Conservation (phyloP, 2,113 vertebrate genomes). For the Tetrao urogallus region DNA sequence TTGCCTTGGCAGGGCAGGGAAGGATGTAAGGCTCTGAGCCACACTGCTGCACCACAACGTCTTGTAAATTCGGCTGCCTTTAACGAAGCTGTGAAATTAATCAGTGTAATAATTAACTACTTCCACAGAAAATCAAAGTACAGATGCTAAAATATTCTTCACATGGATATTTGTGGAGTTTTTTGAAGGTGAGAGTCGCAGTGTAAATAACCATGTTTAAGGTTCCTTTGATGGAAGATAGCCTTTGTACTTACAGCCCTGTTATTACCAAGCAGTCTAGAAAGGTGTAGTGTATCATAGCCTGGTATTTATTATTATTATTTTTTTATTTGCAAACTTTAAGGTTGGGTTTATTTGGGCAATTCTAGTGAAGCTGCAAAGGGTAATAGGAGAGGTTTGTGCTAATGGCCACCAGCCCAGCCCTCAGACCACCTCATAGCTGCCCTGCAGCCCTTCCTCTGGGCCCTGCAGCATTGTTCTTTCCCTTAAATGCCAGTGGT, state of each 20-base stretch:
- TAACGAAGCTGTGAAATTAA: slow-evolving; percentile 20
- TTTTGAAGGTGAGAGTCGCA: neutral
- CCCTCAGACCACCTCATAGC: neutral
- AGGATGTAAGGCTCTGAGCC: neutral
- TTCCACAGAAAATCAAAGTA: slow-evolving; percentile 8
- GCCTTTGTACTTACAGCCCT: neutral
- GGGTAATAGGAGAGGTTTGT: neutral
- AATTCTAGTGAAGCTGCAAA: neutral
- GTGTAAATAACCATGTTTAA: slow-evolving; percentile 60
- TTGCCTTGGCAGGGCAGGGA: neutral
- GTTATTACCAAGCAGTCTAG: neutral
- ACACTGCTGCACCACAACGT: neutral
- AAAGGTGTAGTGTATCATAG: neutral
- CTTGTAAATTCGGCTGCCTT: neutral
- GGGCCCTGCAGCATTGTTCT: neutral
- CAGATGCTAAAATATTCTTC: slow-evolving; percentile 10
- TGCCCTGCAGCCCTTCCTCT: neutral
- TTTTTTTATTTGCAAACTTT: neutral
- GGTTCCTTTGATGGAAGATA: neutral
- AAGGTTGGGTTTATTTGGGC: neutral
- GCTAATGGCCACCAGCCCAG: neutral
- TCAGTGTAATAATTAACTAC: slow-evolving; percentile 53
- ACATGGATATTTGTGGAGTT: neutral
- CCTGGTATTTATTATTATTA: neutral
- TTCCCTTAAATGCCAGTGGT: neutral